These are phyloP conservation scores for Odontesthes bonariensis DNA, from an alignment of 2,113 vertebrate species.

Conservation along the genomic window DNA sequence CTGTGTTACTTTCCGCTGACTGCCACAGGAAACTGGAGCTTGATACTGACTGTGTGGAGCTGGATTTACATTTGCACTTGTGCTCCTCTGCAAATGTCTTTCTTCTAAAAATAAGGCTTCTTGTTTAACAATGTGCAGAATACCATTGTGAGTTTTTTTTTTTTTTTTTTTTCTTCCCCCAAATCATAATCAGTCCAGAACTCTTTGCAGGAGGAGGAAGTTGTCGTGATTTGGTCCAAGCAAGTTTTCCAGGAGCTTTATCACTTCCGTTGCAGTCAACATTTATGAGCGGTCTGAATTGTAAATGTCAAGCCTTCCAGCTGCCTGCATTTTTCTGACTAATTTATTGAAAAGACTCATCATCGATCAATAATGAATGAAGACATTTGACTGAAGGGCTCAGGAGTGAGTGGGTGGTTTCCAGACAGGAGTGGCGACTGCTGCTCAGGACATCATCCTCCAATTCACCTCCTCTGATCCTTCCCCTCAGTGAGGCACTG, in stretches of 20 bases:
- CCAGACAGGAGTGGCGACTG: not conserved
- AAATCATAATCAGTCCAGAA: constrained; percentile 6
- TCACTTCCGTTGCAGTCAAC: constrained; percentile 47
- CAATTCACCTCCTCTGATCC: constrained; percentile 15
- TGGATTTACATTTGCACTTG: constrained; percentile 1
- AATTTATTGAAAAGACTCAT: constrained; percentile 66
- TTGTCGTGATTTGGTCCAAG: not conserved
- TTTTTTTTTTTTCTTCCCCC: not conserved
- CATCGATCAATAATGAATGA: constrained; percentile 75
- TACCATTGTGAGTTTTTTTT: too few relatives aligned
- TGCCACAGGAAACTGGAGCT: constrained; percentile 26
- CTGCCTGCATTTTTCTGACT: constrained; percentile 60
- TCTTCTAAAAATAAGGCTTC: not conserved
- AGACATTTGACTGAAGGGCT: constrained; percentile 38
- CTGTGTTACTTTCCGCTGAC: constrained; percentile 42
- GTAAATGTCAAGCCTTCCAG: constrained; percentile 75
- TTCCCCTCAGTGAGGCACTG: constrained; percentile 1
- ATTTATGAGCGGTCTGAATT: constrained; percentile 60
- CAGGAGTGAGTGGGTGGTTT: constrained; percentile 21
- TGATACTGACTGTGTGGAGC: constrained; percentile 30
- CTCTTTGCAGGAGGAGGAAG: not conserved
- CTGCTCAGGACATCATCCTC: constrained; percentile 16
- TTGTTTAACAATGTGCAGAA: not conserved
- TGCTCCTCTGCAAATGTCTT: not conserved
- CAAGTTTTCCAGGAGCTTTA: constrained; percentile 4